Percentiles rank a stretch among this genome's conserved stretches.
Evolutionary conservation across 2,888 invertebrate genomes (phyloP).

Genomic region (Argyresthia goedartella): DNA sequence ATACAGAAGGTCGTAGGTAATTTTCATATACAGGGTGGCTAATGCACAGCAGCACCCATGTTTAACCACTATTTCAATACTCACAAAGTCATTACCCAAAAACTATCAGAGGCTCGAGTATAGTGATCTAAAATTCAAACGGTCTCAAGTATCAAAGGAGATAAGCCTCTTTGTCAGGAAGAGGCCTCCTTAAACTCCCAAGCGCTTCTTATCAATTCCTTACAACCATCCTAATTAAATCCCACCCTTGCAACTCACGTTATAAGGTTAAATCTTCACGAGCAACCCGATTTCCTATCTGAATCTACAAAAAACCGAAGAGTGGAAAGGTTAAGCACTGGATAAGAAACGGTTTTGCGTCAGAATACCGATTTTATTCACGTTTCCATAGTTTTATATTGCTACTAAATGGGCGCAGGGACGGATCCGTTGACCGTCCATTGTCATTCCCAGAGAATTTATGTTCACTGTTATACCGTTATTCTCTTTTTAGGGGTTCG

Average conservation of each 20-base stretch:
- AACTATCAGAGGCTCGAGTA: no score
- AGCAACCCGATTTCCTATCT: background rate
- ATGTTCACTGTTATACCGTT: constrained; percentile 48
- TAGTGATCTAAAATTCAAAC: no score
- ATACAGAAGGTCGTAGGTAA: no score
- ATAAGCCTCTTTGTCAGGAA: no score
- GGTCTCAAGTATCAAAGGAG: no score
- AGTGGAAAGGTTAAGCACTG: background rate
- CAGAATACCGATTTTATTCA: background rate
- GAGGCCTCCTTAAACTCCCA: no score
- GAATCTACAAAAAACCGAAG: constrained; percentile 1
- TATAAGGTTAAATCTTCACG: background rate
- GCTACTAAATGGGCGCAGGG: background rate
- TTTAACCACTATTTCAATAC: no score
- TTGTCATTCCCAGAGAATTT: constrained; percentile 17
- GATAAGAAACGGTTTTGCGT: background rate
- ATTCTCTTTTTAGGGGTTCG: constrained; percentile 28
- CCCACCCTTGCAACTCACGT: background rate
- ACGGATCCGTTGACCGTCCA: background rate
- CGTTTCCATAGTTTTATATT: background rate
- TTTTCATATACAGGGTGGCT: no score
- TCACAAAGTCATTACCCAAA: no score
- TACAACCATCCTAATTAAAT: background rate
- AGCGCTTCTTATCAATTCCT: background rate
- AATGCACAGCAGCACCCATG: no score